A percentile compares a stretch with the other conserved stretches of the same genome.
phyloP scores from a whole-genome alignment of 2,113 vertebrate species.

The Coptodon rendalli region DNA sequence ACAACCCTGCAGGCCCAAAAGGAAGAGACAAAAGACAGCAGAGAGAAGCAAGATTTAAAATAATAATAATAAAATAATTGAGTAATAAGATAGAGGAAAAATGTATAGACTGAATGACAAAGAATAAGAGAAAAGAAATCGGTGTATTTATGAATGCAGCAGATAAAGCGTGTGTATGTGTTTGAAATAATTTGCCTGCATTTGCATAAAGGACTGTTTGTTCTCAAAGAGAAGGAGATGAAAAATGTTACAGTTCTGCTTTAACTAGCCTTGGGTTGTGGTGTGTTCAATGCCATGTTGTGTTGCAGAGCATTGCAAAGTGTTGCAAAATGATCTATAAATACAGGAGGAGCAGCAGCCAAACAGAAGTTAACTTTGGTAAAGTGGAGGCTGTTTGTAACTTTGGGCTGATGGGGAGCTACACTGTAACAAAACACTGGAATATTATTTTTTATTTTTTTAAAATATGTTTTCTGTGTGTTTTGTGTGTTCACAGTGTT shows the following conservation, averaged over 20 bases:
- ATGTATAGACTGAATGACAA: neutral
- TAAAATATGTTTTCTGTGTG: fast-evolving
- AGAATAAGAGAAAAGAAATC: neutral
- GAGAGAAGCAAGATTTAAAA: neutral
- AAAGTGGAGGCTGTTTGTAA: neutral
- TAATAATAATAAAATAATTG: neutral
- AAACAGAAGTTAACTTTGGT: conserved; percentile 17
- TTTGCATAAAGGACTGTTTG: neutral
- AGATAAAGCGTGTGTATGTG: neutral
- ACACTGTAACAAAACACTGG: neutral
- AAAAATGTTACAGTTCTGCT: neutral
- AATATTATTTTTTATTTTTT: fast-evolving
- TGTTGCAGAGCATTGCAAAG: conserved; percentile 28
- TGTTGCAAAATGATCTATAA: conserved; percentile 38
- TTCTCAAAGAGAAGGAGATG: neutral
- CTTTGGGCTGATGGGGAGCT: neutral
- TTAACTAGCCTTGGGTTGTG: neutral
- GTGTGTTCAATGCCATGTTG: neutral
- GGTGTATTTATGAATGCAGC: neutral
- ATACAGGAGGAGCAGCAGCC: conserved; percentile 6
- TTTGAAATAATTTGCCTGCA: neutral
- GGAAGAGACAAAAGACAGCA: neutral
- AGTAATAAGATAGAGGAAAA: neutral
- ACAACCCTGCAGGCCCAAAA: conserved; percentile 10
- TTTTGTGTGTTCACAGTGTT: neutral